Percentiles rank a stretch among this genome's conserved stretches.
phyloP scores from a whole-genome alignment of 1,140 invertebrate genomes.

The Nephotettix cincticeps region DNA sequence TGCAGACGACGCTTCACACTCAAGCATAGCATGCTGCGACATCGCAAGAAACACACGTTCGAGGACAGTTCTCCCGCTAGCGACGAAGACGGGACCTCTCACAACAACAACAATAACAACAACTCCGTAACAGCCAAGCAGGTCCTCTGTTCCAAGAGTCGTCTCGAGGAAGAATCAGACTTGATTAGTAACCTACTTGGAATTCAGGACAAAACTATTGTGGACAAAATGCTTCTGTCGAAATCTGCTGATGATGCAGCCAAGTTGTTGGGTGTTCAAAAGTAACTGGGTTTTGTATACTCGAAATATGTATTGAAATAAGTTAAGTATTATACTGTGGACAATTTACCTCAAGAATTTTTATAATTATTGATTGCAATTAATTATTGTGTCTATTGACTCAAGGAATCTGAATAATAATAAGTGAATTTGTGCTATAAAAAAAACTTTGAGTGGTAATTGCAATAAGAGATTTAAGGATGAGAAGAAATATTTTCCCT shows the following conservation, averaged over 20 bases:
- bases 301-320: background rate
- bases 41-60: constrained; percentile 75
- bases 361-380: background rate
- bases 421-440: background rate
- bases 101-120: constrained; percentile 37
- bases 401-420: background rate
- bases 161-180: constrained; percentile 62
- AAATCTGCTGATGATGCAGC: constrained; percentile 81
- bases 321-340: background rate
- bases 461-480: background rate
- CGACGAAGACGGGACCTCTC: constrained; percentile 27
- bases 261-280: constrained; percentile 73
- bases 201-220: constrained; percentile 80
- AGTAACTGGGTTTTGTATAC: constrained; percentile 7
- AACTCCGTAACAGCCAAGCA: background rate
- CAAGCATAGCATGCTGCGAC: constrained; percentile 92
- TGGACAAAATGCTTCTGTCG: constrained; percentile 79
- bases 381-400: background rate
- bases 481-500: no score
- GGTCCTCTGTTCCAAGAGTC: constrained; percentile 34
- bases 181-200: constrained; percentile 87
- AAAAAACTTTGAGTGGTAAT: background rate
- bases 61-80: constrained; percentile 26
- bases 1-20: constrained; percentile 82
- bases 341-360: background rate